Conservation (phyloP, 1,140 invertebrate species). For the Diabrotica undecimpunctata region DNA sequence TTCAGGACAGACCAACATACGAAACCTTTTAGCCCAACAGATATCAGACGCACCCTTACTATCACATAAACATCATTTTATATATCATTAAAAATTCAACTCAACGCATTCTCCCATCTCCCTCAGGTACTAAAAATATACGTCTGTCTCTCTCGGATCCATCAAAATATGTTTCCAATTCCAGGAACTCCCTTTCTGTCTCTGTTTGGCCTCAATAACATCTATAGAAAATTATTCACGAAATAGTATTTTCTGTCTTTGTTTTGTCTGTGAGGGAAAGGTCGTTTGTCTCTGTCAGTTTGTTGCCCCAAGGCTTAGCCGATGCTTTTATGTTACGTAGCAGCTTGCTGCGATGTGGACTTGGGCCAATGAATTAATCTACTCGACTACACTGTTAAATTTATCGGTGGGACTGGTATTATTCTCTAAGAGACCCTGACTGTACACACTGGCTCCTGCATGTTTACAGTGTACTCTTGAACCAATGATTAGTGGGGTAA, state of each 20-base stretch:
- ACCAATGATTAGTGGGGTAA: slow-evolving; percentile 26
- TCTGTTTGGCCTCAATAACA: background rate
- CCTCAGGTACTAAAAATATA: slow-evolving; percentile 1
- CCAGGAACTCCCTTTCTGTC: slow-evolving; percentile 6
- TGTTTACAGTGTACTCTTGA: slow-evolving; percentile 19
- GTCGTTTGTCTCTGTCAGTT: slow-evolving; percentile 15
- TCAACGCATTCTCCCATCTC: slow-evolving; percentile 4
- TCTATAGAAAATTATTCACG: slow-evolving; percentile 2
- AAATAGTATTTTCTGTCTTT: slow-evolving; percentile 3
- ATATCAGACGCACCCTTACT: background rate
- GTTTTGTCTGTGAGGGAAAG: background rate
- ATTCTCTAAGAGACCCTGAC: background rate
- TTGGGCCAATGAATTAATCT: slow-evolving; percentile 28
- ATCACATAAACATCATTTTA: slow-evolving; percentile 9
- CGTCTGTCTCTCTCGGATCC: background rate
- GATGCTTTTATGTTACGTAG: slow-evolving; percentile 22
- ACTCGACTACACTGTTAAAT: slow-evolving; percentile 23
- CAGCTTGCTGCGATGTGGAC: slow-evolving; percentile 23
- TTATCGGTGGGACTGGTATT: background rate
- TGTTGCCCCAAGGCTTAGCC: slow-evolving; percentile 21
- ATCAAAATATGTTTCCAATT: slow-evolving; percentile 10
- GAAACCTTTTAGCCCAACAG: too few relatives aligned
- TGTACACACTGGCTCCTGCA: background rate
- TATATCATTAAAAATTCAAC: slow-evolving; percentile 20
- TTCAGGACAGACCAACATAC: too few relatives aligned